Evolutionary conservation across 2,888 invertebrate species (phyloP), one percentile per base, ranked within the genome.

Genomic region (Morpho deidamia): DNA sequence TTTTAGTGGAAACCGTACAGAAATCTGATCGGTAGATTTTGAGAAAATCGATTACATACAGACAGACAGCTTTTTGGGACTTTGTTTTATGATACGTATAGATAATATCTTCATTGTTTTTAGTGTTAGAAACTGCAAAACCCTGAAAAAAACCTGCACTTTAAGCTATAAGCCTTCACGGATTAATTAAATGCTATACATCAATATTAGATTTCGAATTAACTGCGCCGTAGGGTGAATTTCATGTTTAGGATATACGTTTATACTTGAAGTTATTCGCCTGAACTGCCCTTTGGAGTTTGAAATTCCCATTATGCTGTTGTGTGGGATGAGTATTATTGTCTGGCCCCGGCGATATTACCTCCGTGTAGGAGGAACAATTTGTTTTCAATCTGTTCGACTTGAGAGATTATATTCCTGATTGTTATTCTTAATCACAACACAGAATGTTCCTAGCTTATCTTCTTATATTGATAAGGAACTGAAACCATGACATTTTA

Each of bases 321-420:
- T 43, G 49, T 53, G 57, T 58, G 61, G 63, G 62, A 44, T 49
- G 56, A 53, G 52, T 56, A 55, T 59, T 61, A 60, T 63, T 60
- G 59, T 63, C 53, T 60, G 62, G 48, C 55, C 52, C 39, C 58
- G 50, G 53, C 51, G 53, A 53, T 60, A 55, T 54, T 57, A 50
- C 54, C 44, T 57, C 50, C 41, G 54, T 54, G 62, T 64, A 59
- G 62, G 61, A 60, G 62, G 58, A 55, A 62, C 58, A 55, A 62
- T 62, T 54, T 48, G 50, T 51, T 59, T 51, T 55, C 53, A 52
- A 55, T 56, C 43, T 43, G 43, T 50, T 56, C 48, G 43, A 60
- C 55, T 54, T 53, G 41, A 44, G 53, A 54, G 44, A 44, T 51
- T 42, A 49, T 51, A 39, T 51, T 44, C 44, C 11, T 43, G 32